phyloP scores from a whole-genome alignment of 1,140 invertebrate genomes.

The Euura saliciscinereae region DNA sequence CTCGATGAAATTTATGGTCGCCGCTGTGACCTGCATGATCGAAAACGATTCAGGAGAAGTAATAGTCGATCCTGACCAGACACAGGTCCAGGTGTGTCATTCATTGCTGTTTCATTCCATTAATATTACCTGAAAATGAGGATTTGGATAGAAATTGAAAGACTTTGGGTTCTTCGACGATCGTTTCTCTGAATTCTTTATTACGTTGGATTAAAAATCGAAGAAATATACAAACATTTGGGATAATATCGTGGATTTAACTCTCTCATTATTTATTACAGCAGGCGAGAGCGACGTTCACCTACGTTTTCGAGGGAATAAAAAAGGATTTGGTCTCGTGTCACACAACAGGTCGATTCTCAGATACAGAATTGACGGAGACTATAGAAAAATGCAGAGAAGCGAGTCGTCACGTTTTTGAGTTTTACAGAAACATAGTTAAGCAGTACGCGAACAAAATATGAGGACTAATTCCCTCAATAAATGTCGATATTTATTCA shows the following conservation, averaged over 20 bases:
- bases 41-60: constrained; percentile 65
- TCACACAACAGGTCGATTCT: constrained; percentile 72
- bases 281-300: constrained; percentile 64
- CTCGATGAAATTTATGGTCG: constrained; percentile 79
- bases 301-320: constrained; percentile 74
- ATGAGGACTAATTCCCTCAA: constrained; percentile 27
- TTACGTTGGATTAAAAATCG: too few relatives aligned
- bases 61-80: constrained; percentile 69
- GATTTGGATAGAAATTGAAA: too few relatives aligned
- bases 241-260: constrained; percentile 10
- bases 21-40: constrained; percentile 77
- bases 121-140: neutral
- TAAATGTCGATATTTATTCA: too few relatives aligned
- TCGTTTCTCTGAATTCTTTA: too few relatives aligned
- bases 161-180: too few relatives aligned
- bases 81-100: constrained; percentile 55
- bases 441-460: constrained; percentile 62
- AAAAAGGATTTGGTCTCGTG: constrained; percentile 69
- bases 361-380: constrained; percentile 67
- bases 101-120: too few relatives aligned
- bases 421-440: constrained; percentile 72
- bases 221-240: neutral
- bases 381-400: constrained; percentile 68
- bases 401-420: constrained; percentile 70
- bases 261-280: constrained; percentile 36